phyloP scores from a whole-genome alignment of 1,140 invertebrate species.

The Monomorium pharaonis region DNA sequence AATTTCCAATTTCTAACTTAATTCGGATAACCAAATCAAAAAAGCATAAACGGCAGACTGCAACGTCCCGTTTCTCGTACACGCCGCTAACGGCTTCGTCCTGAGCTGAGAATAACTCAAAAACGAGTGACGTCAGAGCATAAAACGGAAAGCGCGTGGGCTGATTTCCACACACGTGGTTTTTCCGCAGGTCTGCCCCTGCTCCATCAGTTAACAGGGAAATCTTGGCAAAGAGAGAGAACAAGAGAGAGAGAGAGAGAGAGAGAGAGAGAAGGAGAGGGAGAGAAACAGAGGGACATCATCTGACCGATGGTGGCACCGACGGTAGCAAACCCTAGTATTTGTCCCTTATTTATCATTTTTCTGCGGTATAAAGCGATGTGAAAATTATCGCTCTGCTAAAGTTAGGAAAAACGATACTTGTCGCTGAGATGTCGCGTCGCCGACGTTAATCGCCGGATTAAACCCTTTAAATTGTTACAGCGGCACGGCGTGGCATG shows the following conservation, averaged over 20 bases:
- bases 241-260: no score
- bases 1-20: background rate
- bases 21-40: background rate
- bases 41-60: background rate
- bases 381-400: constrained; percentile 19
- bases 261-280: background rate
- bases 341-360: constrained; percentile 16
- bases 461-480: constrained; percentile 32
- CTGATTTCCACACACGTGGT: constrained; percentile 51
- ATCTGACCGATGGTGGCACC: background rate
- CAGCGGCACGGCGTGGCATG: background rate
- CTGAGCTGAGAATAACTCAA: constrained; percentile 50
- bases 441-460: constrained; percentile 36
- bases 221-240: background rate
- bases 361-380: background rate
- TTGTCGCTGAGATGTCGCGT: constrained; percentile 25
- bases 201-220: constrained; percentile 23
- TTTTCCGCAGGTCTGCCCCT: constrained; percentile 49
- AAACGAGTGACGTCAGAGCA: constrained; percentile 42
- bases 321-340: background rate
- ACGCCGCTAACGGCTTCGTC: background rate
- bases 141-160: constrained; percentile 55
- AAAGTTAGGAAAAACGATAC: constrained; percentile 41
- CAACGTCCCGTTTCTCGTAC: background rate
- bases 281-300: background rate